Base-by-base conservation (phyloP, 2,888 invertebrate species). In the Macrophya alboannulata region DNA sequence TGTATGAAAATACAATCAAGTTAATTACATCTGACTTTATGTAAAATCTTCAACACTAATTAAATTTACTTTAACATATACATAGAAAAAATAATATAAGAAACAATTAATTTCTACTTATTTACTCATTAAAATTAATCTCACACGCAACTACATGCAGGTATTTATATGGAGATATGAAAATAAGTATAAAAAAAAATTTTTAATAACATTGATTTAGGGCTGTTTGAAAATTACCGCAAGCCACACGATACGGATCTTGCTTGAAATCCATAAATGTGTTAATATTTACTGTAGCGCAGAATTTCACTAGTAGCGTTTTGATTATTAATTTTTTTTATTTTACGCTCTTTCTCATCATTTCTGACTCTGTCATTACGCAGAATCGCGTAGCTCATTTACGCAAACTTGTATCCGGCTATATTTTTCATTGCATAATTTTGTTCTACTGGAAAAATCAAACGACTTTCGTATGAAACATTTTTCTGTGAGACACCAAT, bases 1-100 rank as follows among this genome's bases (percentile, higher is more conserved):
- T 83, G 48, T 71, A 83, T 45, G 72, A 48, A 83, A 83, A 83
- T 83, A 83, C 68, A 83, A 71, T 83, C 48, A 43, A 83, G 68
- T 48, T 83, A 68, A 83, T 83, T 68, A 83, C 48, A 68, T 5
- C 21, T 71, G 37, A 83, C n/a, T 62, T 62, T 43, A 37, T 81
- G 17, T 74, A 3, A 31, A 2, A 2, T 81, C 43, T 40, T 77
- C 6, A 9, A 43, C 15, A n/a, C n/a, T 31, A 31, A 81, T 31
- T 31, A 31, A 31, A 31, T 62, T 59, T 31, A 59, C 12, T 74
- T 45, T 12, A 55, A 17, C 31, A 8, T 71, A 51, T n/a, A n/a
- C n/a, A n/a, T 8, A 21, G 55, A 31, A 51, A 8, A 25, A 37
- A 17, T 31, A 55, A 8, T n/a, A 77, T 37, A 51, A 77, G 12